These are phyloP conservation scores for Lepidotrigona ventralis DNA, from an alignment of 1,140 invertebrate genomes.

Conservation along the genomic window DNA sequence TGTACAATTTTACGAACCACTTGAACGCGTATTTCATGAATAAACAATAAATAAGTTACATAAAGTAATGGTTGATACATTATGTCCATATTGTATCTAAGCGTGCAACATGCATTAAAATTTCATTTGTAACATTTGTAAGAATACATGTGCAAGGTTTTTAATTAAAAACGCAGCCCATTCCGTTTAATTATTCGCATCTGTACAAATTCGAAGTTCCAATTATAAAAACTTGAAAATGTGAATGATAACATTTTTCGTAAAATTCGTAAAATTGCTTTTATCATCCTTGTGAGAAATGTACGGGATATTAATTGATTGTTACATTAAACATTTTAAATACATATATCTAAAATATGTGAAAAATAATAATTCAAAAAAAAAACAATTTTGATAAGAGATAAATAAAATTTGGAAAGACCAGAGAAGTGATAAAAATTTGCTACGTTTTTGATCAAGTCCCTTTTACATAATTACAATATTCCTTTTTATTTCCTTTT, in stretches of 20 bases:
- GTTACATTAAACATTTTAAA: not conserved
- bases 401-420: not conserved
- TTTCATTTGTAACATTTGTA: conserved; percentile 35
- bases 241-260: too few species aligned
- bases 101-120: conserved; percentile 48
- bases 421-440: not conserved
- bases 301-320: not conserved
- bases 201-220: not conserved
- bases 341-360: not conserved
- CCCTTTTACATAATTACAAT: not conserved
- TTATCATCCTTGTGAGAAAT: not conserved
- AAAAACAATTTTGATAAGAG: not conserved
- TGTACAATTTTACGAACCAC: conserved; percentile 14
- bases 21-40: conserved; percentile 9
- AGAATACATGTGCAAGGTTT: conserved; percentile 12
- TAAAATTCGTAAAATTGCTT: not conserved
- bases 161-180: conserved; percentile 42
- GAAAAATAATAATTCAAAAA: not conserved
- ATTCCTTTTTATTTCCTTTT: not conserved
- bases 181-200: not conserved
- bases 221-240: not conserved
- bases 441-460: conserved; percentile 17
- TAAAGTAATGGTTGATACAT: conserved; percentile 33
- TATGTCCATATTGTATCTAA: conserved; percentile 20
- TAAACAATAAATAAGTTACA: conserved; percentile 39